Evolutionary conservation across 2,888 invertebrate species (phyloP), one percentile per base, ranked within the genome.

Genomic region (Eupithecia tripunctaria): DNA sequence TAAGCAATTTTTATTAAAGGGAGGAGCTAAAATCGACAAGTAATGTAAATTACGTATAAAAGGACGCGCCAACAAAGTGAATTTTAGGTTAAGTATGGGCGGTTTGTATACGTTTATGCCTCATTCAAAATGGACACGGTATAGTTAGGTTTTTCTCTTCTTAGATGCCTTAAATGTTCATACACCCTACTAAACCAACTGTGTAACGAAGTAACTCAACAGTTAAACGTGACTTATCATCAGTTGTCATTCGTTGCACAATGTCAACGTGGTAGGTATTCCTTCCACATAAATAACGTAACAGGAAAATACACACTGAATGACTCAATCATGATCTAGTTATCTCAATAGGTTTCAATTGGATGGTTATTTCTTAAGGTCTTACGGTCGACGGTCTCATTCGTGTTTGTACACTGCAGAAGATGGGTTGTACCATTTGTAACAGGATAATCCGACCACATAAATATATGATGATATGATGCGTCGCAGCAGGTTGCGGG

Each of bases 341-440:
- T 74, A 72, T 64, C 63, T 74, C 69, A 70, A 74, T 69, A 70
- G 73, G 60, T 38, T 70, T 71, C 76, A 78, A 82, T 80, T 80
- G 80, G 76, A 78, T 76, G 76, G 74, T 56, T 56, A 56, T 21
- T 56, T 56, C 56, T 25, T 56, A 56, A 56, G 56, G 56, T 56
- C 56, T 56, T 25, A 25, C 56, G 25, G 21, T 3, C 25, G 56
- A 56, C 25, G 25, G 25, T 56, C 56, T 14, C 56, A 10, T 51
- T 25, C 56, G 21, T 12, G 25, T 56, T 25, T 56, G 56, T 56
- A 12, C 14, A 10, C 10, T 47, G 21, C n/a, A 4, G 21, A 51
- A 21, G 3, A 21, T 51, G 51, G 51, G 8, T 47, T 0, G n/a
- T 47, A 47, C 2, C 10, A 51, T 21, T 51, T 51, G 21, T 51